Evolutionary conservation across 2,113 vertebrate species (phyloP), one percentile per base, ranked within the genome.

Genomic region (Chiloscyllium plagiosum): DNA sequence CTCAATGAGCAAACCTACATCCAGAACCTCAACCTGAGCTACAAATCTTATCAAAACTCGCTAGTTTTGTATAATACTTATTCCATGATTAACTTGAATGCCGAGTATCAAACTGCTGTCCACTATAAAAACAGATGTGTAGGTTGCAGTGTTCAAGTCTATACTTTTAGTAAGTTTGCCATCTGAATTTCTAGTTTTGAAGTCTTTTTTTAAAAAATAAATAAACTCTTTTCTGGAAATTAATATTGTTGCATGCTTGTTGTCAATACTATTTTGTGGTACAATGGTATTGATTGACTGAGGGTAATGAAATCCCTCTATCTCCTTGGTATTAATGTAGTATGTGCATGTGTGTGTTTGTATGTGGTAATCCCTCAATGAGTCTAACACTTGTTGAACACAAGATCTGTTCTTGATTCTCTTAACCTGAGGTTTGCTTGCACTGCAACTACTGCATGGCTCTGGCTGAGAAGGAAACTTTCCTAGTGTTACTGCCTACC

Each of bases 101-200:
- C 89, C 65, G n/a, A 92, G 61, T 92, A 92, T 65, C 65, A 92
- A 47, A 61, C 89, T 66, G 89, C 89, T 92, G 56, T 92, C n/a
- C 61, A 65, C 89, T 66, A n/a, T 66, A 65, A 92, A 65, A 65
- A 15, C 56, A 92, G 89, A 92, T 65, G 89, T 92, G 89, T 92
- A 66, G 56, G 56, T 92, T 92, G 15, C 89, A 66, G n/a, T 92
- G 89, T 66, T 92, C 56, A 92, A 66, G n/a, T 65, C 65, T 29
- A 92, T 33, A 65, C 56, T 92, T 92, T 92, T 65, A 92, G 56
- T 92, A n/a, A 19, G 56, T 65, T 92, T 92, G 29, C 89, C 89
- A 92, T 92, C 89, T 65, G 89, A 92, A 92, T 65, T 29, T 92
- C 89, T 65, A 92, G 33, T 92, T 92, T 92, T 92, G 65, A 92